Conservation (phyloP, 2,113 vertebrate genomes). For the Paralichthys olivaceus region DNA sequence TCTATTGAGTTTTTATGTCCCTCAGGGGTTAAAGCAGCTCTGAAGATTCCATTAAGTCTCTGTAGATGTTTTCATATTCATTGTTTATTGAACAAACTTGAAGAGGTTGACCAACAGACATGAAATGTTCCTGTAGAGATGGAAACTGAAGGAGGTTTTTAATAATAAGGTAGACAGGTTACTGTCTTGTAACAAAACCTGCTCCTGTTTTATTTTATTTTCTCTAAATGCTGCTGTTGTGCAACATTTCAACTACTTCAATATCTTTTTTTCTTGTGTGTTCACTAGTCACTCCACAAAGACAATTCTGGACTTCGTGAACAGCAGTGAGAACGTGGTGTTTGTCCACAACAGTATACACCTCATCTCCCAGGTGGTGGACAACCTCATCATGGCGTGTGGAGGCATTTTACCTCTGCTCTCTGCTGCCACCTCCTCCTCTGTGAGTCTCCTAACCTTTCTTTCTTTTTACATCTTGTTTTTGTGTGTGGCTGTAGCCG, state of each 20-base stretch:
- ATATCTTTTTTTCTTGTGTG: neutral
- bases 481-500: neutral
- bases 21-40: neutral
- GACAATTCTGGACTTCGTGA: slow-evolving; percentile 98
- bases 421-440: slow-evolving; percentile 95
- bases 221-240: neutral
- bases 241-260: neutral
- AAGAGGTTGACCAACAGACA: neutral
- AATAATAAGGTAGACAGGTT: no score
- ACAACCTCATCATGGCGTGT: slow-evolving; percentile 98
- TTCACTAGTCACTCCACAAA: slow-evolving; percentile 92
- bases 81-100: no score
- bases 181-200: no score
- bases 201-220: no score
- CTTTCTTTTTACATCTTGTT: neutral
- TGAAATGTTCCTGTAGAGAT: neutral
- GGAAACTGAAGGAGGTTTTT: neutral
- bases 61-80: neutral
- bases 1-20: neutral
- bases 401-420: slow-evolving; percentile 97
- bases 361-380: slow-evolving; percentile 97
- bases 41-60: neutral
- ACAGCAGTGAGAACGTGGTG: slow-evolving; percentile 96
- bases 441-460: slow-evolving; percentile 83
- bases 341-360: slow-evolving; percentile 99